Percentiles rank a stretch among this genome's conserved stretches.
Conservation (phyloP, 2,888 invertebrate species). For the Eupithecia abbreviata region DNA sequence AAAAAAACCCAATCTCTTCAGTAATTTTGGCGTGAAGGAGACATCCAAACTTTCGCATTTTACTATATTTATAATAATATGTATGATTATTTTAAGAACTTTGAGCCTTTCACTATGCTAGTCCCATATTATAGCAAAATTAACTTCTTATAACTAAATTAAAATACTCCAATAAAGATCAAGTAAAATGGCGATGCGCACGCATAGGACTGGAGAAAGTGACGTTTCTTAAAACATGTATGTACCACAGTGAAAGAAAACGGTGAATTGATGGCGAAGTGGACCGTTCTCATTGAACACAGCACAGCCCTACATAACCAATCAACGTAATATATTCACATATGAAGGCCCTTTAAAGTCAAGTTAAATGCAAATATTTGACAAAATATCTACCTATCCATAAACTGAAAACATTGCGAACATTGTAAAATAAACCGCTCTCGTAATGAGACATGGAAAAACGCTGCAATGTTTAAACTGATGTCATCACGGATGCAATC, state of each 20-base stretch:
- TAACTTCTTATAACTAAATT: no score
- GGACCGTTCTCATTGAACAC: background rate
- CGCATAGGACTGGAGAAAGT: background rate
- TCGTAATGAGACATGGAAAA: slow-evolving; percentile 71
- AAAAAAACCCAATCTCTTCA: no score
- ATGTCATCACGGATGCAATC: slow-evolving; percentile 74
- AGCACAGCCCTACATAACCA: background rate
- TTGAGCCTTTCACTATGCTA: no score
- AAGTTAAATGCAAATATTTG: background rate
- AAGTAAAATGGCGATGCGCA: background rate
- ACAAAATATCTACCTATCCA: background rate
- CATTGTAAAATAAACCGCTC: slow-evolving; percentile 36
- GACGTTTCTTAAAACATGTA: no score
- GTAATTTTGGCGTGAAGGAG: no score
- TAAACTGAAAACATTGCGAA: slow-evolving; percentile 36
- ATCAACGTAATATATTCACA: background rate
- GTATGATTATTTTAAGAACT: no score
- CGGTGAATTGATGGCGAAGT: background rate
- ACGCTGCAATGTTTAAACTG: slow-evolving; percentile 74
- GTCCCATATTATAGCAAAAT: no score
- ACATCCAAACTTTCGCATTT: no score
- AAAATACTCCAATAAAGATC: no score
- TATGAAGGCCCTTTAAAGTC: background rate
- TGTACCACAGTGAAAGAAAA: no score
- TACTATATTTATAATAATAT: no score